Conservation (phyloP, 1,140 invertebrate species). For the Eueides isabella region DNA sequence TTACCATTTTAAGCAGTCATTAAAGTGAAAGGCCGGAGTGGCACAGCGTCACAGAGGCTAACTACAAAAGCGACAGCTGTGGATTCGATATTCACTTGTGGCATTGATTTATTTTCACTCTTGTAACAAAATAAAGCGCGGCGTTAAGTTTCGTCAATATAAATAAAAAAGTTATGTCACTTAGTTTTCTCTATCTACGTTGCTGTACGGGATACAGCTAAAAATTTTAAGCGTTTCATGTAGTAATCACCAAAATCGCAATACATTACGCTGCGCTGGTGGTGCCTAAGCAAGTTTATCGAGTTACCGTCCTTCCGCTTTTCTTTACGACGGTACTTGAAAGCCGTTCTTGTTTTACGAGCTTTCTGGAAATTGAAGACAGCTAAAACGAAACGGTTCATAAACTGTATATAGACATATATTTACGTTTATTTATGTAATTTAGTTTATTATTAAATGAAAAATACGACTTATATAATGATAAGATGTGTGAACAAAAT, state of each 20-base stretch:
- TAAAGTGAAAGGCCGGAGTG: not conserved
- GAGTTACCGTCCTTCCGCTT: constrained; percentile 24
- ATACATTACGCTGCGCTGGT: not conserved
- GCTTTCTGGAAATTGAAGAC: constrained; percentile 25
- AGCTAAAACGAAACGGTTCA: constrained; percentile 11
- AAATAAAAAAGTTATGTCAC: no score
- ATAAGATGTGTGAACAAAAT: no score
- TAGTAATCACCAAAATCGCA: not conserved
- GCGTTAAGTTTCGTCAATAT: no score
- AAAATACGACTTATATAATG: no score
- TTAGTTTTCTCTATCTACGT: no score
- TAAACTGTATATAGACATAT: not conserved
- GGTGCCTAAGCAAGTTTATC: constrained; percentile 16
- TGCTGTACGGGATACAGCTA: no score
- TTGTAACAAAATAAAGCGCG: no score
- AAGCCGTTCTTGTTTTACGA: constrained; percentile 19
- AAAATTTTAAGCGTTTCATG: not conserved
- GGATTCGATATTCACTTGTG: no score
- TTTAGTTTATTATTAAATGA: not conserved
- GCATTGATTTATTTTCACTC: no score
- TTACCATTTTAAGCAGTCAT: not conserved
- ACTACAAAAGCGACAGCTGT: no score
- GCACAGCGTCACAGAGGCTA: no score
- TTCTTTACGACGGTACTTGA: constrained; percentile 26
- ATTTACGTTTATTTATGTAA: not conserved